Conservation (phyloP, 2,113 vertebrate species). For the Hassar affinis region DNA sequence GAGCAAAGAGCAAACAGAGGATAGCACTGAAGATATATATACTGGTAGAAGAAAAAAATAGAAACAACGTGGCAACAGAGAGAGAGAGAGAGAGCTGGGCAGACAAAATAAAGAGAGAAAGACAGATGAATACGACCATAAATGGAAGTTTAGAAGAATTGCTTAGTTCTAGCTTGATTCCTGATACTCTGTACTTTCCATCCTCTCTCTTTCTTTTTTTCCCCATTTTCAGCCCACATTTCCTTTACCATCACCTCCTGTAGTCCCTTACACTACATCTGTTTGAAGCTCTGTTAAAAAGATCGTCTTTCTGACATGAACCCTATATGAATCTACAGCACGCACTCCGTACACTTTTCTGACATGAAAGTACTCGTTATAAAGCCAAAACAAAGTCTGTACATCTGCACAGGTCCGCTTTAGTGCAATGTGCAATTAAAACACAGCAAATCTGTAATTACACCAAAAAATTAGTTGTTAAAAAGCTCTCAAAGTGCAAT, state of each 20-base stretch:
- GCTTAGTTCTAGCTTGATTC: constrained; percentile 1
- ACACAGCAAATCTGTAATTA: background rate
- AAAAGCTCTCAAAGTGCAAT: background rate
- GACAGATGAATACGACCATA: constrained; percentile 62
- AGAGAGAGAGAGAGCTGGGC: too few species aligned
- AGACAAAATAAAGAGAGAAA: constrained; percentile 1
- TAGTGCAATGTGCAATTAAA: background rate
- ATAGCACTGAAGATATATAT: background rate
- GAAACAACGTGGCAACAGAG: background rate
- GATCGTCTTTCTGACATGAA: background rate
- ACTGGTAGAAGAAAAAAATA: constrained; percentile 8
- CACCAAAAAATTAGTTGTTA: background rate
- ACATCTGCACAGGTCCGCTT: background rate
- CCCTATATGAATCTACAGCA: background rate
- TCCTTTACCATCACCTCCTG: background rate
- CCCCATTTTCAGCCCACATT: background rate
- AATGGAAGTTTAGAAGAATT: constrained; percentile 63
- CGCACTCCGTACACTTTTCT: background rate
- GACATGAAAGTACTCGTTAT: background rate
- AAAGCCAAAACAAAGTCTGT: background rate
- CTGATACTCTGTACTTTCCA: background rate
- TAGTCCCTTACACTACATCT: background rate
- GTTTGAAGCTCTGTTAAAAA: constrained; percentile 34
- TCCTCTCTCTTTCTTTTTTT: background rate
- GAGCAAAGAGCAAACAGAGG: background rate